Percentiles rank a stretch among this genome's conserved stretches.
These are phyloP conservation scores for Egretta garzetta DNA, from an alignment of 2,113 vertebrate genomes.

Conservation along the genomic window DNA sequence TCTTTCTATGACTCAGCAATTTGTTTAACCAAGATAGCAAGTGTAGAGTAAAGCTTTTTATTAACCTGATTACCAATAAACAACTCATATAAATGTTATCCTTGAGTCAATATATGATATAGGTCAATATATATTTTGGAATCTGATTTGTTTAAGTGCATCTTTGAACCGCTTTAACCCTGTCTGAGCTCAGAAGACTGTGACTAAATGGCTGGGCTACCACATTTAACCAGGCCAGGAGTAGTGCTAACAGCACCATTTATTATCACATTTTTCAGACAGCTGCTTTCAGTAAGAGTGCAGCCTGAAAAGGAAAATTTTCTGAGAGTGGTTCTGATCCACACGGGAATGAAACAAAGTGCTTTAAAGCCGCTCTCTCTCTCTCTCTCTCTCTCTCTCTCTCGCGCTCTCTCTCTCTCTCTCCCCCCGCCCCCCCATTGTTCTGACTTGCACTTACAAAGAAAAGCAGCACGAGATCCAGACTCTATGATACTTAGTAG, in stretches of 20 bases:
- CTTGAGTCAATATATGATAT: background rate
- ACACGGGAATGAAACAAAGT: background rate
- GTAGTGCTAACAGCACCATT: background rate
- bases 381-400: rapidly evolving
- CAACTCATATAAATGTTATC: background rate
- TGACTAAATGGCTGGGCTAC: background rate
- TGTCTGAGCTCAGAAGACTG: background rate
- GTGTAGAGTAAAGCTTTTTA: background rate
- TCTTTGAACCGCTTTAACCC: background rate
- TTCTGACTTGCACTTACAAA: background rate
- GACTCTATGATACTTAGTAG: background rate
- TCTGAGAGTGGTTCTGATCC: background rate
- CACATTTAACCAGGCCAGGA: background rate
- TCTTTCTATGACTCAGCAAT: background rate
- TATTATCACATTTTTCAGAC: background rate
- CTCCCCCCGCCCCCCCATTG: no score
- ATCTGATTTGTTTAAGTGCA: background rate
- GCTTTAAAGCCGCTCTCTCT: background rate
- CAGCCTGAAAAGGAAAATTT: background rate
- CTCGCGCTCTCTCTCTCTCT: rapidly evolving
- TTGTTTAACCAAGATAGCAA: background rate
- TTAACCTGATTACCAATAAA: background rate
- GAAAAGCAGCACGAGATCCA: background rate
- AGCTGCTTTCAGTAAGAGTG: background rate
- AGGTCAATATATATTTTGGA: background rate